Evolutionary conservation across 2,888 invertebrate species (phyloP).

Genomic region (Drosophila gaucha): DNA sequence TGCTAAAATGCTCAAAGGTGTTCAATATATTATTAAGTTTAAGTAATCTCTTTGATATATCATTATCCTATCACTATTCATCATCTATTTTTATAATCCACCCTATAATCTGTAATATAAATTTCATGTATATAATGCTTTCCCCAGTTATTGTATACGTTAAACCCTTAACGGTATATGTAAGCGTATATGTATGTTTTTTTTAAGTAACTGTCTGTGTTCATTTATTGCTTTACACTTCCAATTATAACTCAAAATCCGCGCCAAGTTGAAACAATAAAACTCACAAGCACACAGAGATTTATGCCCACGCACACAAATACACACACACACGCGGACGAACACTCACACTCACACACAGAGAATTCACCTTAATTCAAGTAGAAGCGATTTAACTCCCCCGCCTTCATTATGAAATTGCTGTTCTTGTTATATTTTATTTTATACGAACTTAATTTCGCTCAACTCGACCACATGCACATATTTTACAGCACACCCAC

Average conservation of each 20-base stretch:
- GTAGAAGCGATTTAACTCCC: constrained; percentile 76
- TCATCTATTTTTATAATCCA: not conserved
- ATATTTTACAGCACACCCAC: constrained; percentile 52
- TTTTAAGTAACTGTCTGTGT: constrained; percentile 16
- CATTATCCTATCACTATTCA: not conserved
- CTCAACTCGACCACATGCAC: constrained; percentile 66
- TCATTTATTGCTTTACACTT: constrained; percentile 73
- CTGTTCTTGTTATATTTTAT: constrained; percentile 70
- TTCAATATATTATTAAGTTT: too few relatives aligned
- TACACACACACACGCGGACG: not conserved
- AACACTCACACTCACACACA: not conserved
- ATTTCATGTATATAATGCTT: not conserved
- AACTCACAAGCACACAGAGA: constrained; percentile 53
- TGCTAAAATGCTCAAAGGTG: too few relatives aligned
- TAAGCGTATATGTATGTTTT: not conserved
- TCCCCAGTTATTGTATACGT: too few relatives aligned
- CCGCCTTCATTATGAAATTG: constrained; percentile 68
- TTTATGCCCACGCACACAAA: constrained; percentile 57
- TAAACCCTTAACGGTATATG: not conserved
- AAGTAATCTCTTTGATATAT: too few relatives aligned
- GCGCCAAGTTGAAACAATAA: constrained; percentile 72
- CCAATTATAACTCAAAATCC: constrained; percentile 76
- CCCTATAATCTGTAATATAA: not conserved
- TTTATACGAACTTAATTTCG: constrained; percentile 78
- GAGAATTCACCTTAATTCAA: constrained; percentile 73